phyloP scores from a whole-genome alignment of 1,140 invertebrate species.

The Riptortus pedestris region DNA sequence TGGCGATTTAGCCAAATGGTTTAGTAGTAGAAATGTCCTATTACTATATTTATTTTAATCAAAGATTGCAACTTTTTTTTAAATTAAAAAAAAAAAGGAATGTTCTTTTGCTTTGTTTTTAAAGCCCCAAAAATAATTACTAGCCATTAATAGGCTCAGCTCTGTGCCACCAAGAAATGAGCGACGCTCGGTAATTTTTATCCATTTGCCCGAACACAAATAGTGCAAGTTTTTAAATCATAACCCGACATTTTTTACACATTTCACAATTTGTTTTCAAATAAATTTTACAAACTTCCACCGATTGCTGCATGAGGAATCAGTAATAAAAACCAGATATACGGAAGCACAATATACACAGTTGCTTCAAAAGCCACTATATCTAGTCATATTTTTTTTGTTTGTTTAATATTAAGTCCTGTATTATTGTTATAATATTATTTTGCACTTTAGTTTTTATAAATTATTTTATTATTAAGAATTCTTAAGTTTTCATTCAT shows the following conservation, averaged over 20 bases:
- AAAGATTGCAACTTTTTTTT: too few relatives aligned
- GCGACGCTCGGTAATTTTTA: background rate
- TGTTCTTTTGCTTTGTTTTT: too few relatives aligned
- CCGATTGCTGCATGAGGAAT: background rate
- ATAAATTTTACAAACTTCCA: background rate
- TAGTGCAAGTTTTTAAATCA: background rate
- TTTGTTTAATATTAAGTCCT: too few relatives aligned
- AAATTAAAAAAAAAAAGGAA: too few relatives aligned
- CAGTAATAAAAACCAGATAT: background rate
- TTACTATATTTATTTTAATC: too few relatives aligned
- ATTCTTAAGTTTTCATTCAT: background rate
- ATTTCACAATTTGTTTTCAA: background rate
- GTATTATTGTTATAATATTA: constrained; percentile 7
- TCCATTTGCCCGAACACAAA: background rate
- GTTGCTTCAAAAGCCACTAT: constrained; percentile 10
- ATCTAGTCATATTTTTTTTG: constrained; percentile 12
- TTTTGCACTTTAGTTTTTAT: background rate
- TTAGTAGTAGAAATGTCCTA: too few relatives aligned
- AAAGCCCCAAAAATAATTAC: too few relatives aligned
- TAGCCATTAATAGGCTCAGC: too few relatives aligned
- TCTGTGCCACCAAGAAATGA: too few relatives aligned
- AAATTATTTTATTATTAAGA: background rate
- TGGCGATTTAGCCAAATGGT: too few relatives aligned
- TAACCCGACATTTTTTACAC: background rate
- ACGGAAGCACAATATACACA: background rate